Evolutionary conservation across 2,797 vertebrate genomes (phyloP).

Genomic region (Botia kubotai): DNA sequence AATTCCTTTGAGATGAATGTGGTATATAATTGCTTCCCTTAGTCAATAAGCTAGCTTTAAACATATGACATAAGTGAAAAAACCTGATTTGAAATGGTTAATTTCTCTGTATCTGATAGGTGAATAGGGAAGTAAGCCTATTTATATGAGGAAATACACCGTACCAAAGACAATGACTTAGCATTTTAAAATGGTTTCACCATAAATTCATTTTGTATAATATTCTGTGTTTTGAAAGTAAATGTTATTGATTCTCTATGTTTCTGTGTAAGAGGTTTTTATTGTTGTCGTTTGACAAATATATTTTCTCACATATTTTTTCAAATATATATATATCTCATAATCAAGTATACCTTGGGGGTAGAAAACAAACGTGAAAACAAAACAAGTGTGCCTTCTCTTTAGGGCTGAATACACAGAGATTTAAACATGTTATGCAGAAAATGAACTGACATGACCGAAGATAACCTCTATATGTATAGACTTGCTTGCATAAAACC

Average conservation of each 20-base stretch:
- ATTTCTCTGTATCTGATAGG: slow-evolving; percentile 4
- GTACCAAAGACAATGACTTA: neutral
- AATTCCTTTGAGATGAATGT: slow-evolving; percentile 10
- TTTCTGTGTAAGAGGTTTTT: neutral
- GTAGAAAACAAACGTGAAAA: neutral
- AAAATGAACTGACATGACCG: neutral
- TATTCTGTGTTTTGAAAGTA: slow-evolving; percentile 20
- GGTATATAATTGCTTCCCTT: neutral
- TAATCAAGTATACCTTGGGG: neutral
- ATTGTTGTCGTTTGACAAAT: neutral
- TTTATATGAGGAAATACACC: slow-evolving; percentile 7
- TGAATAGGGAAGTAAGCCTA: slow-evolving; percentile 8
- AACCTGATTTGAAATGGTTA: neutral
- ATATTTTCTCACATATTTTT: neutral
- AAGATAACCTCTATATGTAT: neutral
- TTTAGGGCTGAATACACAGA: neutral
- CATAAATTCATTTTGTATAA: slow-evolving; percentile 10
- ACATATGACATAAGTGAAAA: neutral
- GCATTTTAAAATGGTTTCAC: neutral
- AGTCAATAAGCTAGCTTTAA: neutral
- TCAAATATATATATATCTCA: neutral
- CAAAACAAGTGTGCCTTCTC: neutral
- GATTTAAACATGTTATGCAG: too few relatives aligned
- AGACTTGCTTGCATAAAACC: slow-evolving; percentile 18
- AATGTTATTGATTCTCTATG: neutral